Evolutionary conservation across 2,888 invertebrate genomes (phyloP), one percentile per base, ranked within the genome.

Genomic region (Cinara cedri): DNA sequence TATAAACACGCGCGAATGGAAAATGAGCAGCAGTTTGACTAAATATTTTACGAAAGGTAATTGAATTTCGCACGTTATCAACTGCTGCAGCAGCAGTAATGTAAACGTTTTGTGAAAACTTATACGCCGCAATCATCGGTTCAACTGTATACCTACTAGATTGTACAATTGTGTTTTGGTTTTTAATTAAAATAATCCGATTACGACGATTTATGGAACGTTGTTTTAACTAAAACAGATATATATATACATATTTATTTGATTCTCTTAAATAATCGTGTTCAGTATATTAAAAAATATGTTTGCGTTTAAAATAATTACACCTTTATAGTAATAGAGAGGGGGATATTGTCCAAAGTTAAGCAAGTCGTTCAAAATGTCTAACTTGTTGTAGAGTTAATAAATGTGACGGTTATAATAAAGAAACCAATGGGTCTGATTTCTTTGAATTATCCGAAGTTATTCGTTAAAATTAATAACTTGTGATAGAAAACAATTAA

Each of bases 31-130:
- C 6, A 34, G n/a, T 34, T 34, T 6, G 44, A 21, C 63, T 19
- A 63, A 11, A 42, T 63, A 63, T 63, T 42, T 63, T 63, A n/a
- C 42, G 42, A 63, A 63, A 13, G n/a, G 13, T 63, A 44, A 63
- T 63, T 44, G 42, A 63, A 63, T 63, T 60, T 60, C 60, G 26
- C 10, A 26, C 24, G 16, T 60, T 60, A 60, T 26, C 24, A 26
- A 14, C 60, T 16, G 10, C 26, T 14, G 26, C 60, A 60, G 34
- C 34, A 6, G 34, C 6, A 4, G 6, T 34, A 34, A 3, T 34
- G 34, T 34, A 34, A 34, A 26, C 26, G 26, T 21, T 63, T 63
- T 14, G 19, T 63, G 42, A 44, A 42, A 63, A 63, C 34, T 34
- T 19, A 42, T 63, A 19, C 8, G 19, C 44, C 6, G 19, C 19